Conservation (phyloP, 2,797 vertebrate species). For the Dryobates pubescens region DNA sequence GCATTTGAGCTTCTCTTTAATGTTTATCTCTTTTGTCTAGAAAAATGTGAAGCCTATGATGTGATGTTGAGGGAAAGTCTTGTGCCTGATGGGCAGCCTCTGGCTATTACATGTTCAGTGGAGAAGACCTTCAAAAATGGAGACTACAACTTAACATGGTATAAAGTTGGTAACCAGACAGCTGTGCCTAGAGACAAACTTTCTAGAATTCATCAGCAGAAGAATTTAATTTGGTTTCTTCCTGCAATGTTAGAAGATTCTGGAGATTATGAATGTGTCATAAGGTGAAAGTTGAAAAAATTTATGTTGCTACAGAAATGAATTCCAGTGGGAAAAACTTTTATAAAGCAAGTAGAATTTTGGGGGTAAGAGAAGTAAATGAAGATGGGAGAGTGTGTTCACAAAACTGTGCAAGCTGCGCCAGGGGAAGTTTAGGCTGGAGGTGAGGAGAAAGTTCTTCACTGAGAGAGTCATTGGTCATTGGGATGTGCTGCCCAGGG, state of each 20-base stretch:
- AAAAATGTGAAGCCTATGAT: slow-evolving; percentile 45
- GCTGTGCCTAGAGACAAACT: slow-evolving; percentile 52
- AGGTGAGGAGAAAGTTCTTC: too few relatives aligned
- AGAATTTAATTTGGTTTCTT: slow-evolving; percentile 67
- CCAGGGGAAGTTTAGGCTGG: too few relatives aligned
- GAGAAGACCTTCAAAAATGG: neutral
- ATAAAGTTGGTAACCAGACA: slow-evolving; percentile 58
- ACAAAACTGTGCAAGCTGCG: too few relatives aligned
- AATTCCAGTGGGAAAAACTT: neutral
- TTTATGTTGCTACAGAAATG: neutral
- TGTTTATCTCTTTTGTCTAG: slow-evolving; percentile 42
- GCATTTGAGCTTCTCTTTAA: slow-evolving; percentile 2
- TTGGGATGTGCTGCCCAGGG: too few relatives aligned
- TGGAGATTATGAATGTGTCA: slow-evolving; percentile 66
- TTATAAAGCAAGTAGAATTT: neutral
- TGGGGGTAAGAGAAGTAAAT: neutral
- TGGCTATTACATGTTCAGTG: slow-evolving; percentile 57
- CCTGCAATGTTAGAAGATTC: slow-evolving; percentile 67
- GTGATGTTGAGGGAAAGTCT: slow-evolving; percentile 28
- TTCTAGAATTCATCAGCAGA: slow-evolving; percentile 65
- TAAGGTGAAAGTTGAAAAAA: slow-evolving; percentile 59
- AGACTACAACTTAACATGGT: slow-evolving; percentile 65
- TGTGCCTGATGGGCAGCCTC: slow-evolving; percentile 55
- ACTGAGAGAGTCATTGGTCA: too few relatives aligned
- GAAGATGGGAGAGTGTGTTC: neutral